Percentiles rank a stretch among this genome's conserved stretches.
Evolutionary conservation across 1,140 invertebrate genomes (phyloP).

Genomic region (Dryas iulia): DNA sequence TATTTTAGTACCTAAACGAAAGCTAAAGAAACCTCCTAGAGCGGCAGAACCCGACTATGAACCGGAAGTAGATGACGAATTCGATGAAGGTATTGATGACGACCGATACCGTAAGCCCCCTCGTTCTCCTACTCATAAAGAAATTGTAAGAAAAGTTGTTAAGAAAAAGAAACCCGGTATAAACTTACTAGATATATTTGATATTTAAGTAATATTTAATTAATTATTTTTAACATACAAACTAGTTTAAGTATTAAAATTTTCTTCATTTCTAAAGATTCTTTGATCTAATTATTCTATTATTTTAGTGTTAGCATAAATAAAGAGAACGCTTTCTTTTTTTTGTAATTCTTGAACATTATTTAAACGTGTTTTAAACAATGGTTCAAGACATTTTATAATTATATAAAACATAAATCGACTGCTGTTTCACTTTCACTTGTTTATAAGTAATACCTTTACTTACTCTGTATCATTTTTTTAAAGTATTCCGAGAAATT

Average conservation of each 20-base stretch:
- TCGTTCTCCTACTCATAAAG: constrained; percentile 46
- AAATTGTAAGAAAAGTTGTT: constrained; percentile 67
- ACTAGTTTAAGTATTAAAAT: constrained; percentile 45
- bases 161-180: constrained; percentile 64
- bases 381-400: not conserved
- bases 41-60: constrained; percentile 49
- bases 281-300: not conserved
- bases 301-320: not conserved
- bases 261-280: constrained; percentile 26
- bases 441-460: too few species aligned
- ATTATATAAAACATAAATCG: not conserved
- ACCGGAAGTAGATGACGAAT: constrained; percentile 56
- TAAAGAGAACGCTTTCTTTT: not conserved
- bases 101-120: constrained; percentile 49
- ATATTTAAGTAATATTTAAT: constrained; percentile 72
- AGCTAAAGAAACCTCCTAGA: constrained; percentile 57
- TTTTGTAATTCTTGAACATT: not conserved
- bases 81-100: constrained; percentile 52
- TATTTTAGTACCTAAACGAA: constrained; percentile 67
- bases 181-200: constrained; percentile 71
- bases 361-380: not conserved
- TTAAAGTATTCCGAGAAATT: too few species aligned
- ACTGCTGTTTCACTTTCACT: too few species aligned
- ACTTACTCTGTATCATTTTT: too few species aligned
- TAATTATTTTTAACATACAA: constrained; percentile 64